Conservation (phyloP, 1,140 invertebrate genomes). For the Theocolax elegans region DNA sequence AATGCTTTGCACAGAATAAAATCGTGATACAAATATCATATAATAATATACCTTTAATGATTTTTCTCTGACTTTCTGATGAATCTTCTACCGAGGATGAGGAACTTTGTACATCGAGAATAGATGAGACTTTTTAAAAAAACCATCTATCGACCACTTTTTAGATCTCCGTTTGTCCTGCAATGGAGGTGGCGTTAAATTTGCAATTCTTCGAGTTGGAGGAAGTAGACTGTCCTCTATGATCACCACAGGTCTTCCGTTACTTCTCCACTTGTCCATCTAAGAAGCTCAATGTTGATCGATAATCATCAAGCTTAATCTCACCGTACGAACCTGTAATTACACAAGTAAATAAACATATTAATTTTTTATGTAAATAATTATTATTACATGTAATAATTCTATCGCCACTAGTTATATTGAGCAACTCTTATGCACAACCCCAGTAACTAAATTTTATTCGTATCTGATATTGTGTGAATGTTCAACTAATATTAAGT, state of each 20-base stretch:
- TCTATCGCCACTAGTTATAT: too few species aligned
- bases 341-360: too few species aligned
- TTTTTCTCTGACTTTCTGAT: constrained; percentile 34
- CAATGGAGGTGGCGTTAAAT: not conserved
- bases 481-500: too few species aligned
- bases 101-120: constrained; percentile 70
- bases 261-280: constrained; percentile 51
- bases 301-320: not conserved
- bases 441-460: too few species aligned
- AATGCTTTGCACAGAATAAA: too few species aligned
- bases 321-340: constrained; percentile 7
- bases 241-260: constrained; percentile 15
- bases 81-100: constrained; percentile 43
- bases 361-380: too few species aligned
- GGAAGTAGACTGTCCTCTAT: constrained; percentile 40
- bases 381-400: too few species aligned
- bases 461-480: too few species aligned
- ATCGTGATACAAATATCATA: too few species aligned
- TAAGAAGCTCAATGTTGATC: not conserved
- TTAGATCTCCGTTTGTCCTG: constrained; percentile 67
- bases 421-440: too few species aligned
- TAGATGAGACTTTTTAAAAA: constrained; percentile 76
- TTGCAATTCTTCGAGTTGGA: constrained; percentile 27
- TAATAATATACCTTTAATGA: constrained; percentile 30
- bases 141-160: constrained; percentile 79